Percentiles rank a stretch among this genome's conserved stretches.
Conservation (phyloP, 2,888 invertebrate genomes). For the Andrena fulva region DNA sequence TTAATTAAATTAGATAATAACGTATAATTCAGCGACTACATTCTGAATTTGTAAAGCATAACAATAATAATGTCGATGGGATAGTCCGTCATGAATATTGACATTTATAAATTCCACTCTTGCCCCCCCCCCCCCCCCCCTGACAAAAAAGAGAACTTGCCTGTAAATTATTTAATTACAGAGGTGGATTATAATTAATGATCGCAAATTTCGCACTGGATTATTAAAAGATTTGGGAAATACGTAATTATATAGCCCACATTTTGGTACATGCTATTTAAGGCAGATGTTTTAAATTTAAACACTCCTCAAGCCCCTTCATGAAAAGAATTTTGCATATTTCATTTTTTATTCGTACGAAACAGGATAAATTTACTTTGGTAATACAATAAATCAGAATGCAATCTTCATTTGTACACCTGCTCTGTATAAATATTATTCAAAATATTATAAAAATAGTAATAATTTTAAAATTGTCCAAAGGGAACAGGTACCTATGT, state of each 20-base stretch:
- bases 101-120: slow-evolving; percentile 1
- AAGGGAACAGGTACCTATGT: no score
- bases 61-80: not conserved
- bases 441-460: no score
- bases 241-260: slow-evolving; percentile 19
- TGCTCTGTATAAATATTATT: no score
- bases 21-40: not conserved
- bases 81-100: not conserved
- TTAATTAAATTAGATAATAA: not conserved
- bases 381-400: no score
- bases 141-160: not conserved
- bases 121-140: not conserved
- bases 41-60: no score
- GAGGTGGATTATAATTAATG: slow-evolving; percentile 14
- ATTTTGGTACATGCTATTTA: not conserved
- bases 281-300: slow-evolving; percentile 11
- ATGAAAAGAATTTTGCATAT: not conserved
- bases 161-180: slow-evolving; percentile 21
- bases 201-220: slow-evolving; percentile 18
- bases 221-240: slow-evolving; percentile 19
- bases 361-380: no score
- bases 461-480: no score
- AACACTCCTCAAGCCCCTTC: not conserved
- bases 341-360: no score
- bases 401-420: no score